Percentiles rank a stretch among this genome's conserved stretches.
These are phyloP conservation scores for Maniola hyperantus DNA, from an alignment of 2,888 invertebrate genomes.

Conservation along the genomic window DNA sequence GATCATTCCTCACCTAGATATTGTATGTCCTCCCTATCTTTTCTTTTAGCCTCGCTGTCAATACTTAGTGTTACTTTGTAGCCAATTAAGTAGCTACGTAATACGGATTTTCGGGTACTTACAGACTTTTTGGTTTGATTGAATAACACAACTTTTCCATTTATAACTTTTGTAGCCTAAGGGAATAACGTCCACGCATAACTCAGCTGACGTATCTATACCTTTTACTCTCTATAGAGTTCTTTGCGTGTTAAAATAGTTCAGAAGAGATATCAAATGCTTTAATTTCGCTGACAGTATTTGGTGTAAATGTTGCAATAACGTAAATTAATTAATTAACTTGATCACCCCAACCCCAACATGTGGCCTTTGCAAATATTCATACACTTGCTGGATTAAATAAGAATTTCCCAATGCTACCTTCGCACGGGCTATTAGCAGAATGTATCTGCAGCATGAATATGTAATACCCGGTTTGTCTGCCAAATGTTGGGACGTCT, in stretches of 20 bases:
- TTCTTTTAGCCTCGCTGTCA: too few species aligned
- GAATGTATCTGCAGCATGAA: conserved; percentile 16
- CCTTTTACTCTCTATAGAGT: not conserved
- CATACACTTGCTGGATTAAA: conserved; percentile 6
- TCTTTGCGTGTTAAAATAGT: not conserved
- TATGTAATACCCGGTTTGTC: conserved; percentile 15
- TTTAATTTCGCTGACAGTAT: not conserved
- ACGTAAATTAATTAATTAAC: not conserved
- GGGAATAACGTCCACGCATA: not conserved
- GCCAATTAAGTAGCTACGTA: not conserved
- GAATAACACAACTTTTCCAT: not conserved
- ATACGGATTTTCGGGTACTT: not conserved
- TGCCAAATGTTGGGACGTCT: conserved; percentile 31
- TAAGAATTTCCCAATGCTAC: conserved; percentile 10
- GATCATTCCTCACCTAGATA: too few species aligned
- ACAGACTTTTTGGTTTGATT: not conserved
- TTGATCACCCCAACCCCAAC: conserved; percentile 3
- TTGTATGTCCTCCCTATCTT: too few species aligned
- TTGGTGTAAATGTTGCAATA: not conserved
- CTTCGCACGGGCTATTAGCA: conserved; percentile 8
- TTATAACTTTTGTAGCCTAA: not conserved
- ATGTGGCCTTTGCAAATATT: conserved; percentile 8
- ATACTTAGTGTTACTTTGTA: too few species aligned
- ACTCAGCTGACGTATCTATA: not conserved
- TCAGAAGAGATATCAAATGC: not conserved